A percentile compares a stretch with the other conserved stretches of the same genome.
Evolutionary conservation across 2,113 vertebrate species (phyloP).

Genomic region (Rhodinocichla rosea): DNA sequence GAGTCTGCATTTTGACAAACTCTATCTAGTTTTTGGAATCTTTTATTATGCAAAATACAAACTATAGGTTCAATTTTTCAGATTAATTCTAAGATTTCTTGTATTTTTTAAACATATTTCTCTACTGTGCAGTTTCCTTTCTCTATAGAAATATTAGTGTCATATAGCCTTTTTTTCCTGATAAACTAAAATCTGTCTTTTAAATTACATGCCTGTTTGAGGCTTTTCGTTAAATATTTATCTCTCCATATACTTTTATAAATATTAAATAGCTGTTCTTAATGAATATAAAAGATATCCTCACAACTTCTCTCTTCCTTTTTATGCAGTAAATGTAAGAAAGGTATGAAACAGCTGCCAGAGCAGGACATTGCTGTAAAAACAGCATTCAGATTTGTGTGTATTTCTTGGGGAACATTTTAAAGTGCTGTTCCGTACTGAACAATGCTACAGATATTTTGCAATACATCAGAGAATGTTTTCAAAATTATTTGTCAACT

Average conservation of each 20-base stretch:
- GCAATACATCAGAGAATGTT: constrained; percentile 8
- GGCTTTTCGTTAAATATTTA: neutral
- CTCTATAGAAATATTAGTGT: neutral
- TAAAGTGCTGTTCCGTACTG: neutral
- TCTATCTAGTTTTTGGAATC: neutral
- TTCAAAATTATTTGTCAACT: constrained; percentile 35
- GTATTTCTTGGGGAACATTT: constrained; percentile 26
- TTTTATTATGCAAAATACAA: neutral
- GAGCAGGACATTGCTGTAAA: constrained; percentile 53
- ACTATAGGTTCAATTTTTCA: neutral
- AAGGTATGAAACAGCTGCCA: neutral
- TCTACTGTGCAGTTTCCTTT: neutral
- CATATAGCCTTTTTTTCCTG: neutral
- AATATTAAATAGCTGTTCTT: neutral
- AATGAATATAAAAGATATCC: neutral
- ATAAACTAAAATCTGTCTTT: neutral
- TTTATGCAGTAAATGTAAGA: neutral
- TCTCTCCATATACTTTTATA: neutral
- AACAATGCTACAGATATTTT: constrained; percentile 50
- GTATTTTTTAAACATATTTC: neutral
- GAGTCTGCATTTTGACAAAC: neutral
- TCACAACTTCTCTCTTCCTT: constrained; percentile 15
- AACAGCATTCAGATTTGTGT: constrained; percentile 42
- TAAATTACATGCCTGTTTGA: neutral
- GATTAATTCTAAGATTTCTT: neutral